Evolutionary conservation across 2,113 vertebrate genomes (phyloP).

Genomic region (Erythrolamprus reginae): DNA sequence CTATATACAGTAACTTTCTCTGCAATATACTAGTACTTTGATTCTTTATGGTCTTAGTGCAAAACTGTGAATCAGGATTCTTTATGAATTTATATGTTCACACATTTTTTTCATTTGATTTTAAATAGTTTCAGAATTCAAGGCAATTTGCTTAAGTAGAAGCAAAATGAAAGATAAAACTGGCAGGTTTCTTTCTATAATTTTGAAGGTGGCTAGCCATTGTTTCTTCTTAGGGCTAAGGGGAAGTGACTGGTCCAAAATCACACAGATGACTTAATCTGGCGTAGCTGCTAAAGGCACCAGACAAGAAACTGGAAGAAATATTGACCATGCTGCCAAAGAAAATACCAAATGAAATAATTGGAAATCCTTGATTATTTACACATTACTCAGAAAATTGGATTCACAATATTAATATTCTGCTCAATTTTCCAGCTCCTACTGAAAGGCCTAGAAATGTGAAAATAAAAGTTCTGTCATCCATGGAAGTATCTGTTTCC

Average conservation of each 20-base stretch:
- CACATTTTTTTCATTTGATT: not conserved
- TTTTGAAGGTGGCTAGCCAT: not conserved
- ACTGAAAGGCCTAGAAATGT: constrained; percentile 75
- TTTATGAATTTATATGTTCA: not conserved
- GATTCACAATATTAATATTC: not conserved
- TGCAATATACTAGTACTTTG: not conserved
- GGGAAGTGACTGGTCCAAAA: not conserved
- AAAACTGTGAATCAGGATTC: not conserved
- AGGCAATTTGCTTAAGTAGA: not conserved
- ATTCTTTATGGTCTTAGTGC: not conserved
- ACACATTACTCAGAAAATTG: not conserved
- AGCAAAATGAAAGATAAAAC: not conserved
- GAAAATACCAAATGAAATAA: not conserved
- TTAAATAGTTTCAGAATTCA: not conserved
- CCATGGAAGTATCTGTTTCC: constrained; percentile 81
- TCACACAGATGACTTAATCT: not conserved
- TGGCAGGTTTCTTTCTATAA: not conserved
- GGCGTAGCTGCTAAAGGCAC: not conserved
- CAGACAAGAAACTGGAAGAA: not conserved
- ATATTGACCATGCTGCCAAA: not conserved
- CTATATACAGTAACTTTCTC: not conserved
- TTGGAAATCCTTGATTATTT: not conserved
- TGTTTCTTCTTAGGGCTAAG: not conserved
- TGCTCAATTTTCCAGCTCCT: constrained; percentile 73
- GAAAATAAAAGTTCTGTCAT: constrained; percentile 75